Evolutionary conservation across 2,797 vertebrate species (phyloP), one percentile per base, ranked within the genome.

Genomic region (Propithecus perrieri): DNA sequence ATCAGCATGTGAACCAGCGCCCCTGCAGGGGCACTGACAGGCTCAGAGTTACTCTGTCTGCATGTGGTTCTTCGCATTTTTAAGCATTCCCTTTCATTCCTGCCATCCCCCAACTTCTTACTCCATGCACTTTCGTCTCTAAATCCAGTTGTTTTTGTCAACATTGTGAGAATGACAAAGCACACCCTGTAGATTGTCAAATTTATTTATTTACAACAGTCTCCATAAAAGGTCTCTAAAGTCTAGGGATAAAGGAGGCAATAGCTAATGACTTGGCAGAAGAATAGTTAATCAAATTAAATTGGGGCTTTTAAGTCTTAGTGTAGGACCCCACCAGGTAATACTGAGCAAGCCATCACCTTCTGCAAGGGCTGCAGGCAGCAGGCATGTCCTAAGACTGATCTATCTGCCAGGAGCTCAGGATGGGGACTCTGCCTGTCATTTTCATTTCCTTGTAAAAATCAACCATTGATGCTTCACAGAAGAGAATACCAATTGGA

Each of bases 381-480:
- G n/a, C 4, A 30, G 86, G 28, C 46, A 0, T 4, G 4, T 65
- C 12, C 4, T 5, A 38, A 80, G 86, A 65, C 78, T 26, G 7
- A 14, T 17, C 17, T 85, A 55, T 22, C 35, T 50, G 28, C 18
- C 26, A 89, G 50, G 78, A 76, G 26, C 81, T 91, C 88, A 61
- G 59, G 61, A 35, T 8, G n/a, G n/a, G 43, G 53, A 83, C 30
- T 14, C 48, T 2, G 46, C 61, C 63, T 35, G 17, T 18, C n/a
- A 38, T 83, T 94, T 94, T 55, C 48, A 71, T 93, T 91, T 97
- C 71, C 84, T 96, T 85, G 38, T 76, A 69, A 80, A 97, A 96
- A 95, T 76, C 84, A 75, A 5, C 89, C 55, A 4, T 30, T 14
- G 72, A 67, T 17, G 59, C 53, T 95, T 96, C 69, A 80, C 96